Evolutionary conservation across 1,140 invertebrate species (phyloP).

Genomic region (Drosophila kurseongensis): DNA sequence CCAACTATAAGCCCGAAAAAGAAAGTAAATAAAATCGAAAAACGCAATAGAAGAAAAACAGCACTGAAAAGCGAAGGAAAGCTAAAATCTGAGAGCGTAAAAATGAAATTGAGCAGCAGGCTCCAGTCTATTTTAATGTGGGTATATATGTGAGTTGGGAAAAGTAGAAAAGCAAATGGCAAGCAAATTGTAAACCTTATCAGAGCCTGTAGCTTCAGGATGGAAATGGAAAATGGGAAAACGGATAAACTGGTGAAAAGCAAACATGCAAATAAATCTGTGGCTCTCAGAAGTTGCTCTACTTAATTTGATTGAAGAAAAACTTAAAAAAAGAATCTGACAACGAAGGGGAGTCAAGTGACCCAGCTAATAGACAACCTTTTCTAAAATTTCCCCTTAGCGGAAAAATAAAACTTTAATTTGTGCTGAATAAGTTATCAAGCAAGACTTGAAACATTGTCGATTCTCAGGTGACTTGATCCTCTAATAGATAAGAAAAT

Average conservation of each 20-base stretch:
- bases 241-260: constrained; percentile 26
- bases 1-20: constrained; percentile 26
- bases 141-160: constrained; percentile 14
- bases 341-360: not conserved
- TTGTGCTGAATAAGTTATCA: not conserved
- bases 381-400: constrained; percentile 10
- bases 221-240: constrained; percentile 14
- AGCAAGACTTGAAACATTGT: no score
- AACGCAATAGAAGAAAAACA: constrained; percentile 25
- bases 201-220: constrained; percentile 34
- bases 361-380: constrained; percentile 7
- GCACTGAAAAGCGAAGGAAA: constrained; percentile 47
- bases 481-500: not conserved
- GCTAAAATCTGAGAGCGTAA: constrained; percentile 53
- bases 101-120: constrained; percentile 79
- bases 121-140: constrained; percentile 26
- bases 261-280: constrained; percentile 51
- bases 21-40: constrained; percentile 43
- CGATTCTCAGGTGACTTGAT: not conserved
- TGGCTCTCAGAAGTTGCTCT: constrained; percentile 43
- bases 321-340: constrained; percentile 7
- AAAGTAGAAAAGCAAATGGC: constrained; percentile 17
- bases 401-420: constrained; percentile 20
- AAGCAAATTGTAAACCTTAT: constrained; percentile 58
- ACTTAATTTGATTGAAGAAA: constrained; percentile 43